Evolutionary conservation across 1,140 invertebrate species (phyloP), one percentile per base, ranked within the genome.

Genomic region (Drosophila persimilis): DNA sequence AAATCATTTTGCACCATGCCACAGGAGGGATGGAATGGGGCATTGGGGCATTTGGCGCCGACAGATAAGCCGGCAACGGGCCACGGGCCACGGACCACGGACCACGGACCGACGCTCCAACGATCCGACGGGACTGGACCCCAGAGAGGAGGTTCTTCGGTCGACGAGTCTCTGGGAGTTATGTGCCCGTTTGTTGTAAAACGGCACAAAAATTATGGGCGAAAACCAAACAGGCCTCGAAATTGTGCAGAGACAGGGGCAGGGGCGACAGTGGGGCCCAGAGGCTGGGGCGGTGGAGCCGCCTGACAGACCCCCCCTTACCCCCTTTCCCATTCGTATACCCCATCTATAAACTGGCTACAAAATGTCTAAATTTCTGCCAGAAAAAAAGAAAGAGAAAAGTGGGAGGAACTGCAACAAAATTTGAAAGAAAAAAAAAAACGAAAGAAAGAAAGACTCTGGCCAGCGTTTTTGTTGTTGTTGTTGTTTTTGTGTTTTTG

Each of bases 101-200:
- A 17, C 17, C 17, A 17, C 17, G 17, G 17, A 17, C 17, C 45
- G 44, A 5, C 22, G 22, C 24, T 24, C 29, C 29, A 8, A 31
- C 48, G 55, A 13, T 22, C 47, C 50, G 60, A 69, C 65, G 26
- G 51, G 8, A 69, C 29, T 47, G 55, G 54, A 73, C 54, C 52
- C 35, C 35, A 13, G 35, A 55, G 64, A 29, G 61, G n/a, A 43
- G 55, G 47, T 39, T 72, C 55, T 22, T 56, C 58, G 59, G 65
- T 57, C 65, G 57, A 58, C 57, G 69, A 45, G 62, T 75, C 35
- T 13, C 77, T 26, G 59, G 65, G 59, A 85, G 80, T 85, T 77
- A 80, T 86, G 81, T 67, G 81, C 62, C 81, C 81, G 81, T 86
- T 86, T 86, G 80, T 65, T 84, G 80, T 84, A 84, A 84, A 74